Evolutionary conservation across 2,797 vertebrate genomes (phyloP).

Genomic region (Microctenopoma steveboyesi): DNA sequence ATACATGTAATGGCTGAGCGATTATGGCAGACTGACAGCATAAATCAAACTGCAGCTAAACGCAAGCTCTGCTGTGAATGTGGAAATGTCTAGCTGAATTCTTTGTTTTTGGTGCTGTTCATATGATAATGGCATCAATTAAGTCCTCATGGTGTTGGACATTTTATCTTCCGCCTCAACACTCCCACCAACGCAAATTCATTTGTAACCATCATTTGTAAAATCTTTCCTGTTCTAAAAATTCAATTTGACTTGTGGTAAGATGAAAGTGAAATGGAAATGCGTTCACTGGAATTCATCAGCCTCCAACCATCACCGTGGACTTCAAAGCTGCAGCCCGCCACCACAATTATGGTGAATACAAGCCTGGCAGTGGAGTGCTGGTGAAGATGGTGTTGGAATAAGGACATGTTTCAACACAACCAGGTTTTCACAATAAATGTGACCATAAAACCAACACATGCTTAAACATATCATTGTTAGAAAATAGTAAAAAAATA

Average conservation of each 20-base stretch:
- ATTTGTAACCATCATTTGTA: conserved; percentile 36
- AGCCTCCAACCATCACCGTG: conserved; percentile 50
- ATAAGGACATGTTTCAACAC: conserved; percentile 16
- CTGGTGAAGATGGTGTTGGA: conserved; percentile 28
- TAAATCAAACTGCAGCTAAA: conserved; percentile 67
- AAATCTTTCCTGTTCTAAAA: conserved; percentile 56
- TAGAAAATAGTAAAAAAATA: background rate
- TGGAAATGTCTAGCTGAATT: conserved; percentile 59
- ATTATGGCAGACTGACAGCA: conserved; percentile 66
- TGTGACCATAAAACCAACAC: background rate
- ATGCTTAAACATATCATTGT: conserved; percentile 1
- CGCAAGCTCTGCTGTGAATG: conserved; percentile 46
- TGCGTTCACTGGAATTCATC: conserved; percentile 69
- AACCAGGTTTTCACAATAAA: background rate
- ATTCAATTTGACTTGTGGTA: conserved; percentile 59
- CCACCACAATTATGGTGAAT: conserved; percentile 58
- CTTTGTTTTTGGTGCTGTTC: conserved; percentile 69
- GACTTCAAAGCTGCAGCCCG: conserved; percentile 73
- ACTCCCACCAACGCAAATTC: conserved; percentile 22
- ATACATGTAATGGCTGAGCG: conserved; percentile 70
- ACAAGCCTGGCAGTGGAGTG: conserved; percentile 20
- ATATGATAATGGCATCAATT: conserved; percentile 72
- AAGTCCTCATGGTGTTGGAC: conserved; percentile 56
- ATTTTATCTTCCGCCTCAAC: conserved; percentile 46
- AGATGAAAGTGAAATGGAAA: conserved; percentile 77